Conservation (phyloP, 1,140 invertebrate species). For the Diuraphis noxia region DNA sequence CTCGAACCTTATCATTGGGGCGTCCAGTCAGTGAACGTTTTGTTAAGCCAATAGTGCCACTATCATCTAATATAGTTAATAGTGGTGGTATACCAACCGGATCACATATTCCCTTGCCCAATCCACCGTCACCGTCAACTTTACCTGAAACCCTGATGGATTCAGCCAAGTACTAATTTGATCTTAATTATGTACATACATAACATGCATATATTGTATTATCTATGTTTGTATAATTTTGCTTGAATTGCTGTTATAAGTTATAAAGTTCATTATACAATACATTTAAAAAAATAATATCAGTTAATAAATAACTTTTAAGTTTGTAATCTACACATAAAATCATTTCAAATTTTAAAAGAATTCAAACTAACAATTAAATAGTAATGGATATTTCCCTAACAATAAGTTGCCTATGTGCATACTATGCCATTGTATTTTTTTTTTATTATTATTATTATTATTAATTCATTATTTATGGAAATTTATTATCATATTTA, state of each 20-base stretch:
- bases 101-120: conserved; percentile 52
- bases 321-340: background rate
- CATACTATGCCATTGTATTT: conserved; percentile 22
- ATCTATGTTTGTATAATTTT: background rate
- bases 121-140: conserved; percentile 33
- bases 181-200: background rate
- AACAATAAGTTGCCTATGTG: conserved; percentile 2
- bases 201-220: background rate
- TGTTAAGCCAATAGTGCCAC: conserved; percentile 51
- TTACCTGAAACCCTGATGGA: conserved; percentile 49
- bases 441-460: conserved; percentile 2
- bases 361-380: background rate
- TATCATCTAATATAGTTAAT: conserved; percentile 19
- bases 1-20: conserved; percentile 46
- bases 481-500: conserved; percentile 29
- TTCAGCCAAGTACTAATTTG: conserved; percentile 52
- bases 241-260: background rate
- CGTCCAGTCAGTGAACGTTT: conserved; percentile 43
- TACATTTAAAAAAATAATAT: background rate
- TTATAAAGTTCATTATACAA: background rate
- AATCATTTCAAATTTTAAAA: background rate
- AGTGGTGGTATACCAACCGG: conserved; percentile 46
- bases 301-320: background rate
- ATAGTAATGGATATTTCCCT: background rate
- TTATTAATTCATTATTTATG: conserved; percentile 30